Conservation (phyloP, 2,113 vertebrate genomes). For the Triplophysa siluroides region DNA sequence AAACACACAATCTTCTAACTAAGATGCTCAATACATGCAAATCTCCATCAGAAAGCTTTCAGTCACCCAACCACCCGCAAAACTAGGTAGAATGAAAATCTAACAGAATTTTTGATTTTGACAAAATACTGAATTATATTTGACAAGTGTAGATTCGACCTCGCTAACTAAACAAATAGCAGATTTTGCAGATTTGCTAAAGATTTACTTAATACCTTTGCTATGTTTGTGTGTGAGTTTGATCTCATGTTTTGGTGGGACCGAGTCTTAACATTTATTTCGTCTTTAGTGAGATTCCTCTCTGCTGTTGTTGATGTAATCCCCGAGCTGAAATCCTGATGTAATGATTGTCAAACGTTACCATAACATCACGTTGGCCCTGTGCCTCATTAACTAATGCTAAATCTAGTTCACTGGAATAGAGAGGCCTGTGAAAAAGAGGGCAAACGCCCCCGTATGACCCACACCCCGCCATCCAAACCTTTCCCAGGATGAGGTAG, state of each 20-base stretch:
- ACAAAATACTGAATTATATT: background rate
- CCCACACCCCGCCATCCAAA: constrained; percentile 19
- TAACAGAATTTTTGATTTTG: background rate
- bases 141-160: background rate
- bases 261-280: background rate
- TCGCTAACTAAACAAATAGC: background rate
- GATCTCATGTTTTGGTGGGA: constrained; percentile 11
- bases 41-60: constrained; percentile 30
- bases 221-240: constrained; percentile 5
- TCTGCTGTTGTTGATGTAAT: constrained; percentile 28
- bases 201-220: background rate
- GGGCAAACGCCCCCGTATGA: background rate
- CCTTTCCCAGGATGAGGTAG: constrained; percentile 36
- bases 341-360: constrained; percentile 29
- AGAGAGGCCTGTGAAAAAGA: constrained; percentile 19
- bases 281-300: background rate
- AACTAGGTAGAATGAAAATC: background rate
- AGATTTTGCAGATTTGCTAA: constrained; percentile 18
- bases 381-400: constrained; percentile 13
- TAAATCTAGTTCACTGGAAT: constrained; percentile 17
- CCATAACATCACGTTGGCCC: constrained; percentile 11
- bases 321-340: constrained; percentile 31
- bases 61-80: background rate
- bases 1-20: constrained; percentile 5
- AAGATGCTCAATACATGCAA: constrained; percentile 31